Percentiles rank a stretch among this genome's conserved stretches.
Conservation (phyloP, 1,140 invertebrate species). For the Chlorops oryzae region DNA sequence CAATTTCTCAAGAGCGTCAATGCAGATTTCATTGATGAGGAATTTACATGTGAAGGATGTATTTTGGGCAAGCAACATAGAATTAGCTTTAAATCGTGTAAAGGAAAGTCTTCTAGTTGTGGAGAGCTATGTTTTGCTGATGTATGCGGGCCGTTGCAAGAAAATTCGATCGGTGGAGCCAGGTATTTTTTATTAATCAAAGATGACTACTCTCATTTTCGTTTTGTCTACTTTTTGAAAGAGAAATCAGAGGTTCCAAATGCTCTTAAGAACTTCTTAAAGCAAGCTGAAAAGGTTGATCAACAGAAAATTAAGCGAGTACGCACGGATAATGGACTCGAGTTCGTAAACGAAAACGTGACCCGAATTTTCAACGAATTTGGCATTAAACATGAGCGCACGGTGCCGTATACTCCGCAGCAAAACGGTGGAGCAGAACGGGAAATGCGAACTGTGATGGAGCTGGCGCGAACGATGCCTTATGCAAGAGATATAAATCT, state of each 20-base stretch:
- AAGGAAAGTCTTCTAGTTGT: slow-evolving; percentile 17
- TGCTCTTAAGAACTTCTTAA: slow-evolving; percentile 40
- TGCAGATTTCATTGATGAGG: no score
- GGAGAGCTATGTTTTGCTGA: slow-evolving; percentile 47
- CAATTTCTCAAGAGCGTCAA: no score
- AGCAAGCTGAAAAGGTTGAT: slow-evolving; percentile 34
- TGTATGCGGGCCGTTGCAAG: slow-evolving; percentile 48
- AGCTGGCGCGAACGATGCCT: slow-evolving; percentile 46
- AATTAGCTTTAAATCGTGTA: slow-evolving; percentile 27
- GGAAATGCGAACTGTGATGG: slow-evolving; percentile 45
- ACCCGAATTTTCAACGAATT: slow-evolving; percentile 22
- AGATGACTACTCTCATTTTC: slow-evolving; percentile 46
- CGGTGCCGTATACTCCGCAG: slow-evolving; percentile 47
- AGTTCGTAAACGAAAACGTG: slow-evolving; percentile 43
- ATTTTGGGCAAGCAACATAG: slow-evolving; percentile 42
- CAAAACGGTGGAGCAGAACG: slow-evolving; percentile 50
- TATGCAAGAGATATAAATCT: slow-evolving; percentile 30
- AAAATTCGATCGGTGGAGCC: slow-evolving; percentile 30
- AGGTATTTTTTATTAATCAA: slow-evolving; percentile 45
- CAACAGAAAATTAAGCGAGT: slow-evolving; percentile 38
- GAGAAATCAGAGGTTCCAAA: slow-evolving; percentile 40
- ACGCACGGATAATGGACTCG: slow-evolving; percentile 48
- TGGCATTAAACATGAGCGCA: slow-evolving; percentile 42
- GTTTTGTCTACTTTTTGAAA: slow-evolving; percentile 44
- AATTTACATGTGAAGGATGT: slow-evolving; percentile 42